Conservation (phyloP, 2,113 vertebrate genomes). For the Amia ocellicauda region DNA sequence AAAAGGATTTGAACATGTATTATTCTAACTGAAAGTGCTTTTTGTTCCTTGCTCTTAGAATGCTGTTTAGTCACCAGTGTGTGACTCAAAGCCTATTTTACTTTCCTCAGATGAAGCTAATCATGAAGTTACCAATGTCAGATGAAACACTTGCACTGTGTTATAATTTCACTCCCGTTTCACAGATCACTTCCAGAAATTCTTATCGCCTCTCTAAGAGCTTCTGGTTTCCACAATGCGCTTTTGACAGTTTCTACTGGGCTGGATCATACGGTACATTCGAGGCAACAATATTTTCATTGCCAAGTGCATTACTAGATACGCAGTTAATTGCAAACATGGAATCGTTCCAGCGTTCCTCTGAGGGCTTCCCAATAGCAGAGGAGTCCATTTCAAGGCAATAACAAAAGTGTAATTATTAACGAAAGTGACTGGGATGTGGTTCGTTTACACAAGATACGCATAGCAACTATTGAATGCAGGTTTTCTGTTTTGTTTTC, state of each 20-base stretch:
- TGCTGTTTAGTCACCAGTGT: slow-evolving; percentile 4
- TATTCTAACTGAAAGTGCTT: background rate
- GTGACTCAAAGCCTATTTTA: background rate
- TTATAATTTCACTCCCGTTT: slow-evolving; percentile 5
- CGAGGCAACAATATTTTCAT: slow-evolving; percentile 3
- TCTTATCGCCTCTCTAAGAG: background rate
- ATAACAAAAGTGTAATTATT: slow-evolving; percentile 3
- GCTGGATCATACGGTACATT: background rate
- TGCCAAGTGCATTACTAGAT: slow-evolving; percentile 22
- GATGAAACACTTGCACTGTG: background rate
- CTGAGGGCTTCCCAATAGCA: background rate
- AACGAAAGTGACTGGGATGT: background rate
- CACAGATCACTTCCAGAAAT: background rate
- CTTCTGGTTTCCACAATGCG: background rate
- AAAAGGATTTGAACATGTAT: no score
- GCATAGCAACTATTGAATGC: background rate
- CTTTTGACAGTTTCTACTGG: background rate
- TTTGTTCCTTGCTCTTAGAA: background rate
- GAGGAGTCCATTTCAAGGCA: background rate
- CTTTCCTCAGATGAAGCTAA: slow-evolving; percentile 1
- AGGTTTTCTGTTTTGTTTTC: no score
- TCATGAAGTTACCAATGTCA: background rate
- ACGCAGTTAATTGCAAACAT: slow-evolving; percentile 31
- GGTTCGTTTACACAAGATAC: slow-evolving; percentile 9
- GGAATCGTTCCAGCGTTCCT: slow-evolving; percentile 28